Evolutionary conservation across 2,113 vertebrate genomes (phyloP).

Genomic region (Pampusana beccarii): DNA sequence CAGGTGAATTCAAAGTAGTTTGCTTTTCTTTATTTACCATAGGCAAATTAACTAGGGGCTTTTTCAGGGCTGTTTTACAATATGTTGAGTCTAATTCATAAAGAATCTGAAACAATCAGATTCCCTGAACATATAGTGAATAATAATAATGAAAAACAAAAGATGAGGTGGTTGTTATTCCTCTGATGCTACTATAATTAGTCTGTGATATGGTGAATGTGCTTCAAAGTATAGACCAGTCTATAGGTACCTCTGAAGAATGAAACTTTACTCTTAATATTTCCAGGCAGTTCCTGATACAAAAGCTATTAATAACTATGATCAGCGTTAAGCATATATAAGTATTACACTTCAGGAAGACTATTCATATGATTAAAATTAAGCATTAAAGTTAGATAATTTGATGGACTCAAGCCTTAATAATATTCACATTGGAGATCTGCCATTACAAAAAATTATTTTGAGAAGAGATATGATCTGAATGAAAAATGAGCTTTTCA

Average conservation of each 20-base stretch:
- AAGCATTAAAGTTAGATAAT: not conserved
- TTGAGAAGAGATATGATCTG: not conserved
- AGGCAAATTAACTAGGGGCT: not conserved
- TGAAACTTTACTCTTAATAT: not conserved
- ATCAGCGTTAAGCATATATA: not conserved
- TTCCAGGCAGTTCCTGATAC: not conserved
- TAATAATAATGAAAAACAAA: not conserved
- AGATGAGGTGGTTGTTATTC: not conserved
- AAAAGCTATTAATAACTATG: not conserved
- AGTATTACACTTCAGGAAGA: not conserved
- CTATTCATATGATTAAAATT: not conserved
- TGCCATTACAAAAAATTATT: not conserved
- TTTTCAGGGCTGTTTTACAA: not conserved
- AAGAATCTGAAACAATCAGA: not conserved
- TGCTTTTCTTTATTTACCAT: slow-evolving; percentile 10
- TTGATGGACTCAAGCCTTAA: not conserved
- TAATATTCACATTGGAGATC: not conserved
- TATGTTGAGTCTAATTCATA: not conserved
- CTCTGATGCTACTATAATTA: not conserved
- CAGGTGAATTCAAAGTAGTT: not conserved
- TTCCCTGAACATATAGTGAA: not conserved
- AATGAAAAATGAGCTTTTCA: not conserved
- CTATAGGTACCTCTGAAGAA: not conserved
- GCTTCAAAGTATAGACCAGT: not conserved
- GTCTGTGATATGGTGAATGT: not conserved